phyloP scores from a whole-genome alignment of 2,888 invertebrate genomes.

The Pocota personata region DNA sequence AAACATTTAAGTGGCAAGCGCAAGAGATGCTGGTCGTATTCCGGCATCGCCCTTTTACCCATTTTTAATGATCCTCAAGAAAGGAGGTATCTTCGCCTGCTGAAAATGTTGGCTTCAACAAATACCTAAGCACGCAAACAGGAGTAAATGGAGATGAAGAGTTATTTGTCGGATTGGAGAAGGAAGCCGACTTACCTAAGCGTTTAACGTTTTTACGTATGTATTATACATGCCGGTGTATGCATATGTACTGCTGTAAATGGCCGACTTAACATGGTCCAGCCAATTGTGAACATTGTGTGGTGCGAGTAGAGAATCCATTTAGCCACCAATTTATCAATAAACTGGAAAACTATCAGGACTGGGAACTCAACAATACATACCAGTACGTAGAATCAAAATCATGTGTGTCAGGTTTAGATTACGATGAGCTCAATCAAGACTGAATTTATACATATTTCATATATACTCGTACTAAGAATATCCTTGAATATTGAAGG shows the following conservation, averaged over 20 bases:
- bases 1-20: conserved; percentile 59
- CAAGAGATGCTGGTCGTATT: conserved; percentile 23
- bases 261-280: conserved; percentile 3
- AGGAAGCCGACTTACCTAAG: background rate
- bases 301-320: background rate
- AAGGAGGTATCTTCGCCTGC: conserved; percentile 17
- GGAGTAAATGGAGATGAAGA: conserved; percentile 13
- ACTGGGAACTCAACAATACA: background rate
- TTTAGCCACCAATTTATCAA: background rate
- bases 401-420: no score
- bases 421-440: no score
- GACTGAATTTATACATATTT: no score
- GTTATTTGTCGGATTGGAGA: conserved; percentile 31
- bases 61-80: conserved; percentile 64
- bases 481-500: no score
- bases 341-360: background rate
- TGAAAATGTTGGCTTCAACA: background rate
- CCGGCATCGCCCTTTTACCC: conserved; percentile 58
- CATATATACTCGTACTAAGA: no score
- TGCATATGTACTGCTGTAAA: background rate
- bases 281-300: background rate
- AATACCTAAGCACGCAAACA: conserved; percentile 24
- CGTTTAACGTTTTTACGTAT: background rate
- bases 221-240: background rate
- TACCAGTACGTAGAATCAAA: no score